Conservation (phyloP, 2,113 vertebrate genomes). For the Mohoua ochrocephala region DNA sequence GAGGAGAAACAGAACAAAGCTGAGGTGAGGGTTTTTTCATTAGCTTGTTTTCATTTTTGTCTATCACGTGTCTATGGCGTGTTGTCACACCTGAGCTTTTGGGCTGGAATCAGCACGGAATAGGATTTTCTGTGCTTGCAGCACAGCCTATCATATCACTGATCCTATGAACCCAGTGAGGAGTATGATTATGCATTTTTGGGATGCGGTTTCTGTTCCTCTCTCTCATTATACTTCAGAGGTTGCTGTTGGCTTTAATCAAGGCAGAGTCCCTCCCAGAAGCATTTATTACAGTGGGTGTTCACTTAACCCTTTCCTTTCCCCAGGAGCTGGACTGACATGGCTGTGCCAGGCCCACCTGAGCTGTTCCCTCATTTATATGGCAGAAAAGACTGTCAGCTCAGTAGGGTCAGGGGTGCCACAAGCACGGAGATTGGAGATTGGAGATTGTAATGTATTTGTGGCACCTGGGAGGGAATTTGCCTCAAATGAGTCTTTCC, state of each 20-base stretch:
- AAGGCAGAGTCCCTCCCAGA: background rate
- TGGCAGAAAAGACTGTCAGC: background rate
- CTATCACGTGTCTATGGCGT: fast-evolving
- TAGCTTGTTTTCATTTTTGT: background rate
- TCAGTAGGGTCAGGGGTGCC: background rate
- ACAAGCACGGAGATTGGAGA: background rate
- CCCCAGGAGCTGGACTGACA: background rate
- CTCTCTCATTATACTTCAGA: conserved; percentile 25
- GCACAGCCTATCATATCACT: background rate
- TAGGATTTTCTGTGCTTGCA: background rate
- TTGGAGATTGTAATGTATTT: background rate
- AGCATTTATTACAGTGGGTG: background rate
- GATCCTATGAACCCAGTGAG: background rate
- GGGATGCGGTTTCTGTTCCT: background rate
- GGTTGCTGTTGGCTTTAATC: conserved; percentile 7
- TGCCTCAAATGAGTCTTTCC: background rate
- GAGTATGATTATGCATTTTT: background rate
- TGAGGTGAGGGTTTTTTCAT: conserved; percentile 78
- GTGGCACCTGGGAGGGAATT: background rate
- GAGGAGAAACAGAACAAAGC: conserved; percentile 92
- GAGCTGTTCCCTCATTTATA: background rate
- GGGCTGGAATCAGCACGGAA: background rate
- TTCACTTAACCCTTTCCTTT: background rate
- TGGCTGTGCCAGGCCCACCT: background rate
- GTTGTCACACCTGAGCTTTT: background rate